These are phyloP conservation scores for Drosophila leonis DNA, from an alignment of 2,888 invertebrate species.

Conservation along the genomic window DNA sequence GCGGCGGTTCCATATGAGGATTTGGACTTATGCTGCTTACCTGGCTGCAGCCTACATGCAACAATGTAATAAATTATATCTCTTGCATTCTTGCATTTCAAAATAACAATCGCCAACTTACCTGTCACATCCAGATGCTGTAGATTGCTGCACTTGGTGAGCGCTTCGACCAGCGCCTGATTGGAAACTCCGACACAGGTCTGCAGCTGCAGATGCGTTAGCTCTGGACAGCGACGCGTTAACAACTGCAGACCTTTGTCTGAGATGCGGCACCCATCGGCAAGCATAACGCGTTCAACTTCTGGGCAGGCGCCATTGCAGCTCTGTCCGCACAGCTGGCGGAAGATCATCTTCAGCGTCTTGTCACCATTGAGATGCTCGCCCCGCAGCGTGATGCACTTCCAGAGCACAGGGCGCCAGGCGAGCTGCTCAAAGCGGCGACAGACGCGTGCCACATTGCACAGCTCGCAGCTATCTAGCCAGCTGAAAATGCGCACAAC, in stretches of 20 bases:
- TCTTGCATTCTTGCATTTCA: background rate
- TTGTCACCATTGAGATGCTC: conserved; percentile 88
- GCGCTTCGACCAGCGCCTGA: conserved; percentile 91
- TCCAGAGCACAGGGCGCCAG: conserved; percentile 92
- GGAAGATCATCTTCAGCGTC: conserved; percentile 88
- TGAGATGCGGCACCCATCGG: conserved; percentile 90
- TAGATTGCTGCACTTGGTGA: conserved; percentile 92
- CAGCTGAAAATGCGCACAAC: conserved; percentile 90
- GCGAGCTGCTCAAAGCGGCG: conserved; percentile 91
- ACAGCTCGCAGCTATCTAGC: conserved; percentile 90
- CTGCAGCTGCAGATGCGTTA: conserved; percentile 92
- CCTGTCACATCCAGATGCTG: conserved; percentile 95
- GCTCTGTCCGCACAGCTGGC: conserved; percentile 89
- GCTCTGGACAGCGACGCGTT: conserved; percentile 92
- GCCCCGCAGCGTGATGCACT: conserved; percentile 88
- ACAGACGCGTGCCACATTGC: conserved; percentile 91
- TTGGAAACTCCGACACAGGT: conserved; percentile 91
- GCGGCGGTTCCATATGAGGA: conserved; percentile 88
- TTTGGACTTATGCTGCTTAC: conserved; percentile 92
- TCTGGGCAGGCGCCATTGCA: conserved; percentile 89
- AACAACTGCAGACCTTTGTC: conserved; percentile 92
- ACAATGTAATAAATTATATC: background rate
- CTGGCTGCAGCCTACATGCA: conserved; percentile 88
- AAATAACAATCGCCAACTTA: conserved; percentile 82
- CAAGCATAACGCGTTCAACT: conserved; percentile 89